phyloP scores from a whole-genome alignment of 2,888 invertebrate genomes.

The Diaprepes abbreviatus region DNA sequence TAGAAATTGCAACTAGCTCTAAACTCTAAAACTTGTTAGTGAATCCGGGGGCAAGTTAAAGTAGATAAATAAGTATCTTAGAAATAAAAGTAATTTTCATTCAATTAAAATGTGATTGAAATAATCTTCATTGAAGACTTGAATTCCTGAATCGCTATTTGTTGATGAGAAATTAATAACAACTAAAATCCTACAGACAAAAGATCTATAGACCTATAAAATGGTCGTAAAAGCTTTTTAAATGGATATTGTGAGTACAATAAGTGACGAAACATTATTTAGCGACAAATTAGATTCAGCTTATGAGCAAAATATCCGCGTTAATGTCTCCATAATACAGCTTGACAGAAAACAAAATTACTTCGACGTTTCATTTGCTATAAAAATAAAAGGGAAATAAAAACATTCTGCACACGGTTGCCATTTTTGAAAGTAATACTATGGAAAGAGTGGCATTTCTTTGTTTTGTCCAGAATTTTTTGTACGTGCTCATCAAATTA shows the following conservation, averaged over 20 bases:
- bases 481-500: too few species aligned
- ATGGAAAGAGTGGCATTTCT: too few species aligned
- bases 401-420: not conserved
- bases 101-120: too few species aligned
- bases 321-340: slow-evolving; percentile 25
- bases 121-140: too few species aligned
- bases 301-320: slow-evolving; percentile 9
- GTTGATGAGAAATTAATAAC: slow-evolving; percentile 1
- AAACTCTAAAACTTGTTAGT: too few species aligned
- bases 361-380: not conserved
- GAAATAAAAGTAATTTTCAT: too few species aligned
- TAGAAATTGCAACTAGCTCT: too few species aligned
- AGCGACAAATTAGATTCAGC: slow-evolving; percentile 18
- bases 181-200: not conserved
- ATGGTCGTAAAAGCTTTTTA: slow-evolving; percentile 16
- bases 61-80: too few species aligned
- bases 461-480: too few species aligned
- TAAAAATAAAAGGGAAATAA: not conserved
- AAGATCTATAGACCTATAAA: not conserved
- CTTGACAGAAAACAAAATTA: slow-evolving; percentile 21
- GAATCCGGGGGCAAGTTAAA: too few species aligned
- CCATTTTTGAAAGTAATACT: not conserved
- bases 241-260: slow-evolving; percentile 2
- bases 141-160: not conserved
- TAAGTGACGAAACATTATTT: slow-evolving; percentile 22